phyloP scores from a whole-genome alignment of 2,888 invertebrate species.

The Blastobasis adustella region DNA sequence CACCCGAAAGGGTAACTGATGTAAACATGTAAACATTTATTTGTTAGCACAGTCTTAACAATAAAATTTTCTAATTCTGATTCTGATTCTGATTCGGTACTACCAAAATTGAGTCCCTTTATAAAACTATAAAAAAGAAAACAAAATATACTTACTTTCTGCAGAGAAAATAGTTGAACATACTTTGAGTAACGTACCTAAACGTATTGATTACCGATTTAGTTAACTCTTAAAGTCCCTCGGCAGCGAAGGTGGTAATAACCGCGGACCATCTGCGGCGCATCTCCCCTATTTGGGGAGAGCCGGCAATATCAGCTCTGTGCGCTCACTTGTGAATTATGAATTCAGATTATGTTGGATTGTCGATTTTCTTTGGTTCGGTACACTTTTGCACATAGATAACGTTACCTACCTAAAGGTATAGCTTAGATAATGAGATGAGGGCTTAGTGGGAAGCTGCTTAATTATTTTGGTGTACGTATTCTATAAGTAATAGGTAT shows the following conservation, averaged over 20 bases:
- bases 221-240: slow-evolving; percentile 33
- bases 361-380: no score
- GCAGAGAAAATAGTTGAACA: no score
- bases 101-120: no score
- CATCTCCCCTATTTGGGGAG: slow-evolving; percentile 35
- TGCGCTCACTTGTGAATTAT: slow-evolving; percentile 22
- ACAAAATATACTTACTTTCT: no score
- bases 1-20: no score
- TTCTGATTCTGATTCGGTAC: no score
- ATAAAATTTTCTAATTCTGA: no score
- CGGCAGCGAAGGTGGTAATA: slow-evolving; percentile 51
- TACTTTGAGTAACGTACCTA: slow-evolving; percentile 6
- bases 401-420: slow-evolving; percentile 2
- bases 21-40: no score
- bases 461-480: neutral
- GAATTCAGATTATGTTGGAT: slow-evolving; percentile 2
- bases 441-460: neutral
- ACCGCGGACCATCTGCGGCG: slow-evolving; percentile 57
- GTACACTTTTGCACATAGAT: no score
- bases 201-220: slow-evolving; percentile 57
- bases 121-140: no score
- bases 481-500: no score
- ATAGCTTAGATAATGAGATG: slow-evolving; percentile 1
- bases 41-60: no score
- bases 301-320: slow-evolving; percentile 13